A percentile compares a stretch with the other conserved stretches of the same genome.
These are phyloP conservation scores for Sesia bembeciformis DNA, from an alignment of 2,888 invertebrate genomes.

Conservation along the genomic window DNA sequence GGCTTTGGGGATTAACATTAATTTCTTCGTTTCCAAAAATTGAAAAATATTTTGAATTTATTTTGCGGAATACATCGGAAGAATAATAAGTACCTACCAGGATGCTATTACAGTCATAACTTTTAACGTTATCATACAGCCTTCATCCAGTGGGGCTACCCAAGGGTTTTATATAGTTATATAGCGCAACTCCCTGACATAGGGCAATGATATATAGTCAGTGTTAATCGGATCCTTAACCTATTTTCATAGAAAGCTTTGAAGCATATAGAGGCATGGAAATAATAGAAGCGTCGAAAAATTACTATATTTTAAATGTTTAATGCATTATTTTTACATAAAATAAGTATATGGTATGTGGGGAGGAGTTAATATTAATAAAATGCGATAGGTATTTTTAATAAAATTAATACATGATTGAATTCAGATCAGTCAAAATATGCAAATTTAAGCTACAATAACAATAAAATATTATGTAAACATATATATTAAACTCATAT, in stretches of 20 bases:
- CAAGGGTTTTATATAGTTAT: background rate
- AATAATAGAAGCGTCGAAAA: no score
- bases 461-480: no score
- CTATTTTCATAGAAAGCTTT: background rate
- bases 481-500: no score
- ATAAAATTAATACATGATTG: no score
- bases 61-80: background rate
- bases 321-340: no score
- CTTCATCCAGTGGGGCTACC: background rate
- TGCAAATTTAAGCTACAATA: no score
- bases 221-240: background rate
- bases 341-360: no score
- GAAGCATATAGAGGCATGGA: no score
- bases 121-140: background rate
- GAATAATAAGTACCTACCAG: background rate
- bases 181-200: background rate
- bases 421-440: no score
- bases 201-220: background rate
- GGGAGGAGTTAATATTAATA: no score
- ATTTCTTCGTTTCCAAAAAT: constrained; percentile 4
- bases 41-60: background rate
- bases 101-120: background rate
- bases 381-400: no score
- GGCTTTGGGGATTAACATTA: constrained; percentile 9
- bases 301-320: no score